These are phyloP conservation scores for Pogonomyrmex barbatus DNA, from an alignment of 1,140 invertebrate genomes.

Conservation along the genomic window DNA sequence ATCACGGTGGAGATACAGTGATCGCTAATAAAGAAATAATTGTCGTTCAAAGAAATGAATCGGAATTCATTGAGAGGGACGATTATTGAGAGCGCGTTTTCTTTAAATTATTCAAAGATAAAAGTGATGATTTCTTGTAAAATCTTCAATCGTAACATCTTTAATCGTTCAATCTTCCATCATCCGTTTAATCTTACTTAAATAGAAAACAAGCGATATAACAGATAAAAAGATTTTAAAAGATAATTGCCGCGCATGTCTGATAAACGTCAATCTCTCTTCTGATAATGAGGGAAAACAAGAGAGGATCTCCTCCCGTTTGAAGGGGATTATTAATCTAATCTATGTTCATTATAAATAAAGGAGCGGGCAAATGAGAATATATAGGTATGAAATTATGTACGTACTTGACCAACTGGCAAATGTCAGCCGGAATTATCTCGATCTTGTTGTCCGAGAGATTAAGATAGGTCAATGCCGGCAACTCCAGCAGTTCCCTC, in stretches of 20 bases:
- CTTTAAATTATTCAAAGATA: neutral
- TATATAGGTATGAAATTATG: conserved; percentile 57
- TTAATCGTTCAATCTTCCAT: neutral
- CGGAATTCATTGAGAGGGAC: neutral
- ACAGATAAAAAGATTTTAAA: neutral
- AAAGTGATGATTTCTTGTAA: neutral
- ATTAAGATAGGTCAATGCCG: conserved; percentile 88
- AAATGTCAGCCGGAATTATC: conserved; percentile 88
- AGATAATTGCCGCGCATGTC: neutral
- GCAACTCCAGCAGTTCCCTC: conserved; percentile 87
- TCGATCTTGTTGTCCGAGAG: conserved; percentile 90
- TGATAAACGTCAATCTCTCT: neutral
- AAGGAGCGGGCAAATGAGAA: neutral
- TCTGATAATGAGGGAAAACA: neutral
- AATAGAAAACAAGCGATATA: neutral
- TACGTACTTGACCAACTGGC: conserved; percentile 89
- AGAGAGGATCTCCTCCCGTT: neutral
- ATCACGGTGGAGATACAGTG: neutral
- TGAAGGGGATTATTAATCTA: neutral
- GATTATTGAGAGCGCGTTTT: neutral
- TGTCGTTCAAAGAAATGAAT: neutral
- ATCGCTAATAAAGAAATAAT: neutral
- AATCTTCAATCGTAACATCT: neutral
- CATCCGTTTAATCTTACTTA: neutral
- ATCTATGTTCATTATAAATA: neutral